Conservation (phyloP, 2,113 vertebrate species). For the Eolophus roseicapilla region DNA sequence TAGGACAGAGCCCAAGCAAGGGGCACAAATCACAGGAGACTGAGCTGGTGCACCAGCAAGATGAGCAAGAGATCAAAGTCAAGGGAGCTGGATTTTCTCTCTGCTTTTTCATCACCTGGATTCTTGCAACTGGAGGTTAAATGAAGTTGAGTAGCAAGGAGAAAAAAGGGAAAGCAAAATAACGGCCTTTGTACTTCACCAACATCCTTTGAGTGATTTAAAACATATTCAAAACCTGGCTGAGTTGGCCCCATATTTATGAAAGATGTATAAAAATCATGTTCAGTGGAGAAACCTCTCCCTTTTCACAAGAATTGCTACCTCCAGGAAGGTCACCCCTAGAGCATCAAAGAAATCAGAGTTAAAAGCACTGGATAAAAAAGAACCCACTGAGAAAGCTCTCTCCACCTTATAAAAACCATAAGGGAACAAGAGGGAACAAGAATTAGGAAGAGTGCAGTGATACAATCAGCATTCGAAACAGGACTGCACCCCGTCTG, state of each 20-base stretch:
- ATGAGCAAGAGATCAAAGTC: slow-evolving; percentile 41
- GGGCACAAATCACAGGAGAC: neutral
- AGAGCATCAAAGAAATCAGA: neutral
- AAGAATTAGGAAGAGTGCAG: neutral
- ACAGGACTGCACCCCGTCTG: neutral
- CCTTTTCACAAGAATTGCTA: neutral
- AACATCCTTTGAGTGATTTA: neutral
- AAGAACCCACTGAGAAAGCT: neutral
- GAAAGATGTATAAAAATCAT: neutral
- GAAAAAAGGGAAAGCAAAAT: neutral
- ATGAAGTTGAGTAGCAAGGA: neutral
- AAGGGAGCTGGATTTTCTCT: neutral
- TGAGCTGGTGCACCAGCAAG: neutral
- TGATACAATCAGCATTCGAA: neutral
- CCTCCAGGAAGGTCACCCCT: neutral
- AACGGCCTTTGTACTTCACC: neutral
- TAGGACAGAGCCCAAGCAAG: neutral
- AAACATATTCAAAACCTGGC: neutral
- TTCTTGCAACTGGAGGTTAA: neutral
- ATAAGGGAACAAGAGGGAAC: neutral
- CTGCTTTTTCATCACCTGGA: neutral
- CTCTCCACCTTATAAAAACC: neutral
- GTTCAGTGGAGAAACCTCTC: neutral
- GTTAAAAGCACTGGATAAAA: neutral
- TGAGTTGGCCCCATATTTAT: neutral